Conservation (phyloP, 2,113 vertebrate species). For the Chinchilla lanigera region DNA sequence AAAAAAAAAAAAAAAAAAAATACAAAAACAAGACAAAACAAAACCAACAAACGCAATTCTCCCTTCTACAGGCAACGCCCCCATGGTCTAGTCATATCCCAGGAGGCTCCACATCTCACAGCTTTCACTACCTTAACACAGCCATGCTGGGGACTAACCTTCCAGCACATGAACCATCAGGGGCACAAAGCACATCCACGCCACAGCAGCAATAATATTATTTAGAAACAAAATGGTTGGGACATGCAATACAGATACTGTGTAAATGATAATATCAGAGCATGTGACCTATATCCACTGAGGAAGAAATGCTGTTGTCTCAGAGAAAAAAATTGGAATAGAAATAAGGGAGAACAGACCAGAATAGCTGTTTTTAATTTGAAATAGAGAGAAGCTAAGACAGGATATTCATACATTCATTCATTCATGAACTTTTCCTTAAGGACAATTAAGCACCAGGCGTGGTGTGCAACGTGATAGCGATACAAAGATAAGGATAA, state of each 20-base stretch:
- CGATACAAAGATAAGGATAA: neutral
- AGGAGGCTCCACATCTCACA: neutral
- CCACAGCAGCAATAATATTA: neutral
- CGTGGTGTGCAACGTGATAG: neutral
- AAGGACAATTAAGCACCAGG: neutral
- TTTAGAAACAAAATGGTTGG: conserved; percentile 30
- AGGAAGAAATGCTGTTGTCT: neutral
- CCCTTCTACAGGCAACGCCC: neutral
- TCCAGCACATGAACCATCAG: neutral
- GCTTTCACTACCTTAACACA: neutral
- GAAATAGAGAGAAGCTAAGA: neutral
- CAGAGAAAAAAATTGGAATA: neutral
- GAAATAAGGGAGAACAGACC: neutral
- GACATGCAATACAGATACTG: neutral
- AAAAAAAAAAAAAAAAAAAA: too few relatives aligned
- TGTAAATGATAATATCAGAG: neutral
- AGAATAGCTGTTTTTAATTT: neutral
- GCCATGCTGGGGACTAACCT: too few relatives aligned
- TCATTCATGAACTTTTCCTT: conserved; percentile 16
- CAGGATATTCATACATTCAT: neutral
- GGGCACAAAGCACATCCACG: neutral
- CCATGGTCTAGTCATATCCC: neutral
- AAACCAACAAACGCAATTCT: neutral
- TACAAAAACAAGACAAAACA: neutral
- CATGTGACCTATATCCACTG: neutral